Base-by-base conservation (phyloP, 2,113 vertebrate genomes). In the Bambusicola thoracicus region DNA sequence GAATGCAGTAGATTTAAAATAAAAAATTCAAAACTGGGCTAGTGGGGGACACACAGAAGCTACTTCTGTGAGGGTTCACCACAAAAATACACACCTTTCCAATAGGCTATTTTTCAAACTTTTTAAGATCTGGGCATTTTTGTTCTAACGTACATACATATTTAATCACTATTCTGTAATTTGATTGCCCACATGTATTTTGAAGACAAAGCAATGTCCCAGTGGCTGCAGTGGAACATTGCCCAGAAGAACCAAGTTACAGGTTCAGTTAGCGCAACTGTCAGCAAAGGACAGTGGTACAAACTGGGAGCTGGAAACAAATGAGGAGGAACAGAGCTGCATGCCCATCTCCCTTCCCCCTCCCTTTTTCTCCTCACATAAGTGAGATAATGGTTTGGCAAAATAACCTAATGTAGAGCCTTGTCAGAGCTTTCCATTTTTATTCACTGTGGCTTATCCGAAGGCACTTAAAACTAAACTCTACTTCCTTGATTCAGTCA, bases 401-500 rank as follows among this genome's bases (percentile, higher is more conserved):
- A 79, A 87, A 75, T 19, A 51, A 56, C 0, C 15, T 49, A 79
- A 81, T 30, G 24, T 13, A 65, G 15, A 73, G 10, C 30, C 21
- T 63, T 59, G 41, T 40, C 65, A 84, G 56, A 92, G 30, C 51
- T 61, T 89, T 86, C 1, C 0, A 20, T 22, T 93, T 89, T 72
- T 46, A 68, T 84, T 81, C 69, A 53, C 43, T 62, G 21, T 4
- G 29, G 27, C 10, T 93, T 59, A 74, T 59, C 72, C 65, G 58
- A 87, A 94, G 43, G 78, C 40, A 67, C 13, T 81, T 73, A 80
- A 41, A 93, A 55, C 43, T 87, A 94, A 92, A 81, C 41, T n/a
- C 63, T 20, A 17, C 40, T 85, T 81, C 36, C 69, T 84, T 48
- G 30, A 51, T n/a, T 89, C 48, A 72, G 81, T 81, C 77, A 92